Evolutionary conservation across 2,797 vertebrate species (phyloP), one percentile per base, ranked within the genome.

Genomic region (Tauraco hartlaubi): DNA sequence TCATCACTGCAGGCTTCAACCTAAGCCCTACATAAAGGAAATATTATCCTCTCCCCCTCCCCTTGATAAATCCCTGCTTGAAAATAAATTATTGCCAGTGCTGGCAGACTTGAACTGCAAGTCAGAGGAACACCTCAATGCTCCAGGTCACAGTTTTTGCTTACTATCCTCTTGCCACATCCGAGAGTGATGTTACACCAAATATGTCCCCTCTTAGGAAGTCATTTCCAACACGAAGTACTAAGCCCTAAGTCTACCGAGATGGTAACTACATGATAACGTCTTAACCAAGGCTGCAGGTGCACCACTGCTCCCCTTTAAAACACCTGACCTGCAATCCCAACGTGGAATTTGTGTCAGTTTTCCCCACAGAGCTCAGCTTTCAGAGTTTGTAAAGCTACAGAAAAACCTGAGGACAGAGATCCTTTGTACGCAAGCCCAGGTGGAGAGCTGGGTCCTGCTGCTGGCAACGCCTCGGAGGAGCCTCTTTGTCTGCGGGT

Each of bases 371-470:
- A 69, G 78, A 76, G 97, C 94, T 97, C 93, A 51, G 63, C 88
- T 97, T 96, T 96, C 96, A 90, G 82, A 59, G 78, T 96, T 54
- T 59, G 88, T 63, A 78, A 82, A 92, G 74, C 59, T 51, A 67
- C 46, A 79, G 41, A 96, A 94, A 94, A 87, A 76, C 12, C 69
- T 15, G 61, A 59, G 75, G 76, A 98, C 96, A 98, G 97, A 96
- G 92, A 39, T 66, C 91, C 84, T 97, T 97, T 98, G 98, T 98
- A 46, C 26, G 10, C 18, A 17, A 19, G 64, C 64, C 96, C 94
- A 69, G 94, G 92, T 95, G 96, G 96, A 73, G 76, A 95, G 83
- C 95, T 51, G 71, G 90, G 77, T 61, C 61, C 52, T 10, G 80
- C 69, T 89, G 84, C 39, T 48, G 89, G 91, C 90, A 62, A 96